These are phyloP conservation scores for Onchidella celtica DNA, from an alignment of 2,888 invertebrate genomes.

Conservation along the genomic window DNA sequence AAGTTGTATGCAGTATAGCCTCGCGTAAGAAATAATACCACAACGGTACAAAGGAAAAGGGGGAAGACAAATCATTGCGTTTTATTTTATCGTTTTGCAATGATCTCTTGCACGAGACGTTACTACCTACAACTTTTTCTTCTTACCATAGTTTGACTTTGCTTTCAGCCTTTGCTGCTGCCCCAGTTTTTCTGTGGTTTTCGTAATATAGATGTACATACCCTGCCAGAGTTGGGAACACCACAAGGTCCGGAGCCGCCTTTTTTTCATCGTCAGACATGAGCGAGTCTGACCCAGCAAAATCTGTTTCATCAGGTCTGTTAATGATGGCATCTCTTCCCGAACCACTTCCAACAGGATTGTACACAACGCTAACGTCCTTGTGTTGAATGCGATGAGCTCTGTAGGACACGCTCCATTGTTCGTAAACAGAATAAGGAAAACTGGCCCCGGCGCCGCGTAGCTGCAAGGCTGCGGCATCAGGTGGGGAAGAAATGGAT, in stretches of 20 bases:
- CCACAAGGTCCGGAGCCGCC: slow-evolving; percentile 59
- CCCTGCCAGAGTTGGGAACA: slow-evolving; percentile 73
- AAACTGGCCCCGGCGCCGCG: slow-evolving; percentile 50
- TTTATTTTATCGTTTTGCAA: too few relatives aligned
- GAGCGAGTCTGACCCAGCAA: slow-evolving; percentile 67
- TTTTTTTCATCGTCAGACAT: slow-evolving; percentile 54
- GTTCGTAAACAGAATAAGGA: slow-evolving; percentile 47
- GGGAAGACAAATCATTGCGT: too few relatives aligned
- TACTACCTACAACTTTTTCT: too few relatives aligned
- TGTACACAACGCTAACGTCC: slow-evolving; percentile 60
- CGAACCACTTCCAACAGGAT: slow-evolving; percentile 61
- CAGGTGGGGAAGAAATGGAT: not conserved
- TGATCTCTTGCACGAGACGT: too few relatives aligned
- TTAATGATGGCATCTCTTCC: slow-evolving; percentile 60
- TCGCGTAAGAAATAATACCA: too few relatives aligned
- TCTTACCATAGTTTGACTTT: too few relatives aligned
- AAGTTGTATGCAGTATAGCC: too few relatives aligned
- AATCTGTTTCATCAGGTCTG: slow-evolving; percentile 52
- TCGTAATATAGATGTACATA: slow-evolving; percentile 59
- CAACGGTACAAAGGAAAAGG: too few relatives aligned
- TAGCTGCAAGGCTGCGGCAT: not conserved
- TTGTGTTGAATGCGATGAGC: slow-evolving; percentile 48
- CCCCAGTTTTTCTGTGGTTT: too few relatives aligned
- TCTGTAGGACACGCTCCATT: slow-evolving; percentile 49
- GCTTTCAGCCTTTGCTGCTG: too few relatives aligned